phyloP scores from a whole-genome alignment of 64 coral and sea anemone species.

The Stichodactyla mertensii region DNA sequence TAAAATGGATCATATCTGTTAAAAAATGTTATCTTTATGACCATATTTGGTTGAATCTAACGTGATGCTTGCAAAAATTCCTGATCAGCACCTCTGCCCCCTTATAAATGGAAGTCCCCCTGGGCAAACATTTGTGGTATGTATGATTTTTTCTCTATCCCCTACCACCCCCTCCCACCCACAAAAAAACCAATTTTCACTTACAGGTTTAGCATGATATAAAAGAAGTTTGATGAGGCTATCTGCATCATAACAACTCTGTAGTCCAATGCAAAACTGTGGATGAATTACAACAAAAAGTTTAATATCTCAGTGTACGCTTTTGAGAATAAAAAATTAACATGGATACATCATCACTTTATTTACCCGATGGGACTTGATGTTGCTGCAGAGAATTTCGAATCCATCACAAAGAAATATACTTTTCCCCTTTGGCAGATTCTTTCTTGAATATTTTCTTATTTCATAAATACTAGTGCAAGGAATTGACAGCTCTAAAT shows the following conservation, averaged over 20 bases:
- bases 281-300: neutral
- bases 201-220: slow-evolving; percentile 69
- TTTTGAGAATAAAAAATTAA: too few relatives aligned
- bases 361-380: slow-evolving; percentile 68
- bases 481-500: slow-evolving; percentile 69
- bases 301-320: neutral
- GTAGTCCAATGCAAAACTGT: slow-evolving; percentile 15
- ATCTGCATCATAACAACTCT: slow-evolving; percentile 52
- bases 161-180: too few relatives aligned
- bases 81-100: too few relatives aligned
- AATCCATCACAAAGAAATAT: slow-evolving; percentile 89
- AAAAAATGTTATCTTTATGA: too few relatives aligned
- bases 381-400: slow-evolving; percentile 80
- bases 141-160: too few relatives aligned
- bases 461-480: slow-evolving; percentile 83
- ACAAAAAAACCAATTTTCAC: neutral
- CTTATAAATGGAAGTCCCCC: too few relatives aligned
- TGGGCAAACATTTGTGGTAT: too few relatives aligned
- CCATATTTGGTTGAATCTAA: too few relatives aligned
- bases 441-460: slow-evolving; percentile 81
- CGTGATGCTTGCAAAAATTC: too few relatives aligned
- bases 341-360: neutral
- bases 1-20: too few relatives aligned
- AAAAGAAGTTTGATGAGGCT: slow-evolving; percentile 51
- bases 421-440: slow-evolving; percentile 70